A percentile compares a stretch with the other conserved stretches of the same genome.
Conservation (phyloP, 1,140 invertebrate species). For the Adelges cooleyi region DNA sequence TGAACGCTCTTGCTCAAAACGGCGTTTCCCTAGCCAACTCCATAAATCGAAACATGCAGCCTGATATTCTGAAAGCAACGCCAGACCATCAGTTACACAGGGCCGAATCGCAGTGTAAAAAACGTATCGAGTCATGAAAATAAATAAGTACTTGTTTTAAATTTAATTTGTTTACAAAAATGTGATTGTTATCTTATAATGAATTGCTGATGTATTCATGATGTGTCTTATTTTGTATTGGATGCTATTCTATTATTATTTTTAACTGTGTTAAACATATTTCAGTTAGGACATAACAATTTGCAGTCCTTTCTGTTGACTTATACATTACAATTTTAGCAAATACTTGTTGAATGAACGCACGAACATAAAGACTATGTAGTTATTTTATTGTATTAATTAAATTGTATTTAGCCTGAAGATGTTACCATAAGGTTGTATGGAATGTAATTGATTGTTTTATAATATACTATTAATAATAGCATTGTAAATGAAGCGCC, state of each 20-base stretch:
- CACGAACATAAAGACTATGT: conserved; percentile 12
- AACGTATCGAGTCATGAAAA: conserved; percentile 29
- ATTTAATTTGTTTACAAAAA: too few species aligned
- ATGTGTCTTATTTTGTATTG: too few species aligned
- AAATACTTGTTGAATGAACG: conserved; percentile 4
- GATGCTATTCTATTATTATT: too few species aligned
- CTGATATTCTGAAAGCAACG: conserved; percentile 71
- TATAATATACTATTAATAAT: not conserved
- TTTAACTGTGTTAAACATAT: too few species aligned
- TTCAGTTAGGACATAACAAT: too few species aligned
- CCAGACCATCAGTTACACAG: conserved; percentile 55
- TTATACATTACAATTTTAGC: too few species aligned
- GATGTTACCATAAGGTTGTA: conserved; percentile 19
- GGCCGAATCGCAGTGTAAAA: conserved; percentile 34
- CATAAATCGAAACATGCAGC: conserved; percentile 59
- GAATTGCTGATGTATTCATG: too few species aligned
- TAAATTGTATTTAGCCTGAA: conserved; percentile 10
- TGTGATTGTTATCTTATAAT: too few species aligned
- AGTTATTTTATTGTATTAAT: not conserved
- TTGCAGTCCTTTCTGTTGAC: too few species aligned
- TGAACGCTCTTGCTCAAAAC: conserved; percentile 72
- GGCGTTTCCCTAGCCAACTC: conserved; percentile 65
- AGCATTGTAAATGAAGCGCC: not conserved
- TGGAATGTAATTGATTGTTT: not conserved
- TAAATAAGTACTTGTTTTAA: conserved; percentile 23